phyloP scores from a whole-genome alignment of 2,797 vertebrate species.

The Hozukius guyotensis region DNA sequence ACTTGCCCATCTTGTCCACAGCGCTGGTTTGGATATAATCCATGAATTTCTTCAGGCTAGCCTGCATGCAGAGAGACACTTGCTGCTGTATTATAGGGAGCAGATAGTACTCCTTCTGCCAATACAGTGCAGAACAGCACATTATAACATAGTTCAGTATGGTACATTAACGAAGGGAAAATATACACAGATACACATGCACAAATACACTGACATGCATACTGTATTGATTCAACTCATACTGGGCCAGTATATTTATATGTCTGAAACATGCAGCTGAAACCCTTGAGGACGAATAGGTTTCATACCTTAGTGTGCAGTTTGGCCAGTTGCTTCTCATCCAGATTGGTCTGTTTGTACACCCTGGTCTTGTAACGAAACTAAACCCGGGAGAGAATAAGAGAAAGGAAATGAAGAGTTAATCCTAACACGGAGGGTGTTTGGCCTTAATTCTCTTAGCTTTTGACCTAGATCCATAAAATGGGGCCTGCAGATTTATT shows the following conservation, averaged over 20 bases:
- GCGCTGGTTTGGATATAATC: conserved; percentile 92
- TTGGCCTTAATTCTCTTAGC: conserved; percentile 67
- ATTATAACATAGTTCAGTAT: background rate
- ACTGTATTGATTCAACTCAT: background rate
- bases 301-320: conserved; percentile 91
- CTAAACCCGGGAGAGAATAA: conserved; percentile 68
- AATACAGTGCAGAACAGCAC: background rate
- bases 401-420: conserved; percentile 40
- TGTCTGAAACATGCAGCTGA: background rate
- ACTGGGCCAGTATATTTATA: background rate
- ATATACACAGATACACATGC: background rate
- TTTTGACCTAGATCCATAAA: conserved; percentile 67
- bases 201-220: background rate
- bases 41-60: conserved; percentile 93
- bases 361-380: conserved; percentile 96
- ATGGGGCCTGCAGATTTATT: conserved; percentile 48
- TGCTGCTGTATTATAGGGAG: background rate
- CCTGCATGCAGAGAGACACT: conserved; percentile 74
- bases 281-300: background rate
- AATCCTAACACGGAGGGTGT: conserved; percentile 45
- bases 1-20: conserved; percentile 90
- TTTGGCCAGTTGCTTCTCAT: conserved; percentile 95
- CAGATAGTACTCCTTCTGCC: background rate
- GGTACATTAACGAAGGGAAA: background rate
- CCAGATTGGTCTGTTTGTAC: conserved; percentile 95